A percentile compares a stretch with the other conserved stretches of the same genome.
These are phyloP conservation scores for Cerastoderma edule DNA, from an alignment of 2,888 invertebrate genomes.

Conservation along the genomic window DNA sequence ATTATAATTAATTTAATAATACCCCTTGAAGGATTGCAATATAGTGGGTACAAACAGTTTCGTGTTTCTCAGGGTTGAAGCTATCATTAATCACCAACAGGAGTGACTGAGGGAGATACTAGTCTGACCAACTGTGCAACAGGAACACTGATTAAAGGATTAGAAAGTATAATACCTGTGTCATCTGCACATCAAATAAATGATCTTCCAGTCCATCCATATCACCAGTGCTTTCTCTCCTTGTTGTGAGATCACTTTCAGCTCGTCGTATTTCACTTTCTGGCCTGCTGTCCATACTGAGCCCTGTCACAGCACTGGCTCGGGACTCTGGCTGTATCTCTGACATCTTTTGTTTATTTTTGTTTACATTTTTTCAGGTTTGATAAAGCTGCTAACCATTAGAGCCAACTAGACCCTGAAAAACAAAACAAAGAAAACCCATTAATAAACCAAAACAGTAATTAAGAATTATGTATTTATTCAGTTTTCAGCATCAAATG, in stretches of 20 bases:
- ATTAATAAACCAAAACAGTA: too few species aligned
- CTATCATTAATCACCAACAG: too few species aligned
- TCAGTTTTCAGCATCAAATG: too few species aligned
- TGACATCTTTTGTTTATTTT: not conserved
- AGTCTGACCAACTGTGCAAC: too few species aligned
- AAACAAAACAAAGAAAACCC: not conserved
- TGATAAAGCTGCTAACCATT: not conserved
- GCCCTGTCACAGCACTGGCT: constrained; percentile 27
- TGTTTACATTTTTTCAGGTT: constrained; percentile 7
- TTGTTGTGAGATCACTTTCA: constrained; percentile 25
- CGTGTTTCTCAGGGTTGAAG: too few species aligned
- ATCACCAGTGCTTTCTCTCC: constrained; percentile 33
- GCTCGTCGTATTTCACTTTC: constrained; percentile 28
- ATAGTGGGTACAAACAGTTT: too few species aligned
- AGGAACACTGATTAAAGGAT: too few species aligned
- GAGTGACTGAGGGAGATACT: too few species aligned
- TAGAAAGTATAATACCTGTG: constrained; percentile 38
- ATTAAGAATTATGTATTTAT: too few species aligned
- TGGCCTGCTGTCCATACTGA: constrained; percentile 13
- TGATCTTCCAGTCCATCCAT: constrained; percentile 38
- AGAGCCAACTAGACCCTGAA: not conserved
- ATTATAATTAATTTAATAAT: too few species aligned
- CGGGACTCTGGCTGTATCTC: constrained; percentile 21
- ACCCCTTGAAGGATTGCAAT: too few species aligned
- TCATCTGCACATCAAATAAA: constrained; percentile 58